phyloP scores from a whole-genome alignment of 2,797 vertebrate species.

The Chloroceryle inda region DNA sequence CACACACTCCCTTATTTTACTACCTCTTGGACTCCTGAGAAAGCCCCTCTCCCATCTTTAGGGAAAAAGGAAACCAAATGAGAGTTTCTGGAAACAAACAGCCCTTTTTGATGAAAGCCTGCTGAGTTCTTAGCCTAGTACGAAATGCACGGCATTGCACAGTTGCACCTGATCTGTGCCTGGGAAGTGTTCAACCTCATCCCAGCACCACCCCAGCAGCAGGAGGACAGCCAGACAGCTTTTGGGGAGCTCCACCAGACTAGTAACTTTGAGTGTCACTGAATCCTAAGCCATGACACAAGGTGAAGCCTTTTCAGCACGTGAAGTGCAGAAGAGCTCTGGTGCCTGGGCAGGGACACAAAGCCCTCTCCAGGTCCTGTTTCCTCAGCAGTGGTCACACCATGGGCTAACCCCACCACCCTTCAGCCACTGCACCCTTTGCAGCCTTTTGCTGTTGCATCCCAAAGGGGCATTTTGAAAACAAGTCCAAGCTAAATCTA shows the following conservation, averaged over 20 bases:
- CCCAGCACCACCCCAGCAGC: not conserved
- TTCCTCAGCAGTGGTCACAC: not conserved
- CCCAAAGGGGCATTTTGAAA: not conserved
- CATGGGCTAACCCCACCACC: not conserved
- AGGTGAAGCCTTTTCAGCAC: not conserved
- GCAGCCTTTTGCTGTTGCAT: not conserved
- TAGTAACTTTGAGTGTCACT: not conserved
- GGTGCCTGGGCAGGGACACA: not conserved
- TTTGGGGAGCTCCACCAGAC: not conserved
- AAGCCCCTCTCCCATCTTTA: not conserved
- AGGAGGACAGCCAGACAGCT: not conserved
- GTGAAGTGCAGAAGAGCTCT: not conserved
- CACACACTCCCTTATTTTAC: not conserved
- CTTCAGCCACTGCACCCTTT: not conserved
- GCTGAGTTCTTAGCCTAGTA: not conserved
- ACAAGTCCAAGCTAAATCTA: not conserved
- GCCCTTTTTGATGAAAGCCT: slow-evolving; percentile 19
- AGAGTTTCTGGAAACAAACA: not conserved
- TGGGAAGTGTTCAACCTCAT: not conserved
- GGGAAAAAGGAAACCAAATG: not conserved
- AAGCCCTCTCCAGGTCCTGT: not conserved
- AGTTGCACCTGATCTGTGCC: not conserved
- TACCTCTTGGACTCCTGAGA: not conserved
- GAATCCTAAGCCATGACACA: not conserved
- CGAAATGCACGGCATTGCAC: not conserved